These are phyloP conservation scores for Fistularia tabacaria DNA, from an alignment of 2,797 vertebrate species.

Conservation along the genomic window DNA sequence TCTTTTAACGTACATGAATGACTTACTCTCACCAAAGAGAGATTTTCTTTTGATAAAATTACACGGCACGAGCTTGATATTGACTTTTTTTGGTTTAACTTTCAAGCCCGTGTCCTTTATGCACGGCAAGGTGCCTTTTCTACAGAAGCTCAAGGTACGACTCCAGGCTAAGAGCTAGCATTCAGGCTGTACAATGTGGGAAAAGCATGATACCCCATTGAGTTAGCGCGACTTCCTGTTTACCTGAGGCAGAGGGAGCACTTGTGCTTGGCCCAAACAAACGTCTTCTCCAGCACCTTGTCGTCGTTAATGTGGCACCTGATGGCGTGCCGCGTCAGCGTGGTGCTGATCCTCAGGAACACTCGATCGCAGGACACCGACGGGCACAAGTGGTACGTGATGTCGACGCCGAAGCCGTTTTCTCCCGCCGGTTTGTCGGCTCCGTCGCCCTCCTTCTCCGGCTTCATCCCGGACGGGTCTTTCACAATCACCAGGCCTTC, in stretches of 20 bases:
- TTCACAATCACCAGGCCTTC: constrained; percentile 51
- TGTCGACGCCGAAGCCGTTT: constrained; percentile 32
- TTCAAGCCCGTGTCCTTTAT: too few species aligned
- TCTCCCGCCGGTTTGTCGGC: constrained; percentile 17
- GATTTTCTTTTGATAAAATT: too few species aligned
- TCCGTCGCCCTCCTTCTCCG: constrained; percentile 7
- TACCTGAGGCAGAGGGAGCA: constrained; percentile 85
- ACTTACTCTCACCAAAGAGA: too few species aligned
- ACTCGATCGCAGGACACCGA: constrained; percentile 78
- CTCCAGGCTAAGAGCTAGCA: too few species aligned
- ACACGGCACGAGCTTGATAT: too few species aligned
- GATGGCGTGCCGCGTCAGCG: constrained; percentile 83
- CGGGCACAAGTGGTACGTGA: constrained; percentile 73
- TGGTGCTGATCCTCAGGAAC: constrained; percentile 71
- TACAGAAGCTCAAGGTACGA: too few species aligned
- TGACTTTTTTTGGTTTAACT: too few species aligned
- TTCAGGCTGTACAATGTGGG: too few species aligned
- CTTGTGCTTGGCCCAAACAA: constrained; percentile 87
- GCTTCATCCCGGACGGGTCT: constrained; percentile 11
- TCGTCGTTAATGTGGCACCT: constrained; percentile 83
- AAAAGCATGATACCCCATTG: too few species aligned
- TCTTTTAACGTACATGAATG: too few species aligned
- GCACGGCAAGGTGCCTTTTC: too few species aligned
- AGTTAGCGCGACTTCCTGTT: constrained; percentile 17
- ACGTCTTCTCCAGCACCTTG: constrained; percentile 86